A percentile compares a stretch with the other conserved stretches of the same genome.
Conservation (phyloP, 2,888 invertebrate species). For the Oxycera nigricornis region DNA sequence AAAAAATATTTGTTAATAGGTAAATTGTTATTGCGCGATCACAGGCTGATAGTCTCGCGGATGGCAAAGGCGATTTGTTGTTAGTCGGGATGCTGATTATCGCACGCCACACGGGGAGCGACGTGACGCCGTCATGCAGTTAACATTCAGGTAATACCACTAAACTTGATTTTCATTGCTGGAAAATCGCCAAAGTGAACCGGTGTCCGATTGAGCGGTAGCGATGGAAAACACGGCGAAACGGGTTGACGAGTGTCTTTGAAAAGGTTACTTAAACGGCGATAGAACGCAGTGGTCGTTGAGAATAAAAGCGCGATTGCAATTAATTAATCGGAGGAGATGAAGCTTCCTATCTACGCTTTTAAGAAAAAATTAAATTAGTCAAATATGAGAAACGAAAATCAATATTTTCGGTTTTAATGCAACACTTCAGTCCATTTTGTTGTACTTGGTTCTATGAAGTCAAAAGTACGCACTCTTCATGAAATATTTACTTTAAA, state of each 20-base stretch:
- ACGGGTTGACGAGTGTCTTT: neutral
- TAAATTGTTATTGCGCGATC: slow-evolving; percentile 24
- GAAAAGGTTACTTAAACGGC: neutral
- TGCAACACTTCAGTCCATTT: no score
- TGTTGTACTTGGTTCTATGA: no score
- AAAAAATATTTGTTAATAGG: slow-evolving; percentile 28
- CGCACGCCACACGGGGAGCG: neutral
- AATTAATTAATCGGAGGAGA: no score
- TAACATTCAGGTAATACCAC: neutral
- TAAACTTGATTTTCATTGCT: slow-evolving; percentile 33
- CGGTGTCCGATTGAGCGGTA: neutral
- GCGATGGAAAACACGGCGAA: neutral
- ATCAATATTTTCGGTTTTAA: no score
- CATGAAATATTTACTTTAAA: no score
- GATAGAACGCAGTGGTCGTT: neutral
- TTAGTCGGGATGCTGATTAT: neutral
- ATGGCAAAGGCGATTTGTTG: neutral
- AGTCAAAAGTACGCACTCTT: no score
- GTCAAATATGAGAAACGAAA: no score
- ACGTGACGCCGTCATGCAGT: neutral
- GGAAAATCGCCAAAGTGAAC: slow-evolving; percentile 1
- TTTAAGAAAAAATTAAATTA: no score
- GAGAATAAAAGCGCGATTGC: no score
- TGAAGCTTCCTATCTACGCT: no score
- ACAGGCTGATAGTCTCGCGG: neutral